Conservation (phyloP, 2,113 vertebrate species). For the Trochalopteron elliotii region DNA sequence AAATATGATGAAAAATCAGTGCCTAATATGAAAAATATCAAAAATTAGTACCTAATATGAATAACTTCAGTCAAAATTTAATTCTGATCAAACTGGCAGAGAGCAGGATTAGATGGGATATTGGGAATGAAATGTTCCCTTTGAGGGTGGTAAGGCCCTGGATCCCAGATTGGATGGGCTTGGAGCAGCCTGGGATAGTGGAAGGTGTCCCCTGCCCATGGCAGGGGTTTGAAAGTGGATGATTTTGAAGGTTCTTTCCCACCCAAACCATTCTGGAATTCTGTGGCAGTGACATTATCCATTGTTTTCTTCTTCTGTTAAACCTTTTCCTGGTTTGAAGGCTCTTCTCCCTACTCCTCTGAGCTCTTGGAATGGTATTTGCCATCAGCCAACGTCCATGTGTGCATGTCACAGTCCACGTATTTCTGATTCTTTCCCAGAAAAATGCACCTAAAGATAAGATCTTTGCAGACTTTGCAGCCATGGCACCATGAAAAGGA, state of each 20-base stretch:
- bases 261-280: neutral
- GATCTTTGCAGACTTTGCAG: neutral
- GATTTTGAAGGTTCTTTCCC: neutral
- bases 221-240: neutral
- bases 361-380: neutral
- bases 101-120: neutral
- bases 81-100: neutral
- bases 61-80: neutral
- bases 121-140: neutral
- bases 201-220: neutral
- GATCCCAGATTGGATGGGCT: rapidly evolving
- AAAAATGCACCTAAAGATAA: neutral
- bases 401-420: neutral
- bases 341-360: neutral
- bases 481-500: rapidly evolving
- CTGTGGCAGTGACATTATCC: neutral
- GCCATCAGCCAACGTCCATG: neutral
- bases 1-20: neutral
- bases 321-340: neutral
- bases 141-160: rapidly evolving
- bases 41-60: neutral
- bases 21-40: neutral
- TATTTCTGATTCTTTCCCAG: neutral
- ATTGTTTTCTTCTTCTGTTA: neutral
- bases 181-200: rapidly evolving